phyloP scores from a whole-genome alignment of 2,113 vertebrate species.

The Grammomys dolichurus region DNA sequence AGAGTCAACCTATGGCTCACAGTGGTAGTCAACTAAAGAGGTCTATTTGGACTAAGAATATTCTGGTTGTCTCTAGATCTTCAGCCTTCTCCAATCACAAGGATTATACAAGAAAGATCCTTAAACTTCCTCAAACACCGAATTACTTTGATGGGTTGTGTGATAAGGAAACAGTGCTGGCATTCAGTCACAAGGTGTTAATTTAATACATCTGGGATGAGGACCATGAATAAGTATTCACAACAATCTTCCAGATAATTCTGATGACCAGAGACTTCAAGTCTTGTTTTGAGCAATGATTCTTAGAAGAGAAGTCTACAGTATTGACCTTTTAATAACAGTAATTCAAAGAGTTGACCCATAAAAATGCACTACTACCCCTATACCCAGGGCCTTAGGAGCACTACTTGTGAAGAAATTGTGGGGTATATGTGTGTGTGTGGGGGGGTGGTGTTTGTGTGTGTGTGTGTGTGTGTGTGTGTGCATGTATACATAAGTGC shows the following conservation, averaged over 20 bases:
- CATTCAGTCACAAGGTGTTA: neutral
- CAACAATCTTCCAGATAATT: neutral
- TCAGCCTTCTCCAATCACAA: neutral
- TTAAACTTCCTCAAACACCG: neutral
- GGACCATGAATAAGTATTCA: neutral
- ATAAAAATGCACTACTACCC: neutral
- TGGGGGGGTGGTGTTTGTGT: neutral
- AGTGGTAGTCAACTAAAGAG: neutral
- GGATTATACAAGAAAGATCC: neutral
- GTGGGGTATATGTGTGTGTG: too few species aligned
- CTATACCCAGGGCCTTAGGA: neutral
- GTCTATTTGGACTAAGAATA: neutral
- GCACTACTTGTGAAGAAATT: too few species aligned
- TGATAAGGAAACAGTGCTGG: neutral
- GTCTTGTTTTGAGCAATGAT: neutral
- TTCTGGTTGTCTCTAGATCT: neutral
- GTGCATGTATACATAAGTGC: neutral
- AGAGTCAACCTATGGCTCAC: neutral
- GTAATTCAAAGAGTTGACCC: neutral
- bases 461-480: neutral
- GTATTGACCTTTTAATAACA: neutral
- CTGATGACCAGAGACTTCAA: neutral
- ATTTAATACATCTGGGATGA: neutral
- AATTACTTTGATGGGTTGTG: neutral
- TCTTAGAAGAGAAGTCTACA: neutral